Conservation (phyloP, 2,888 invertebrate species). For the Melieria omissa region DNA sequence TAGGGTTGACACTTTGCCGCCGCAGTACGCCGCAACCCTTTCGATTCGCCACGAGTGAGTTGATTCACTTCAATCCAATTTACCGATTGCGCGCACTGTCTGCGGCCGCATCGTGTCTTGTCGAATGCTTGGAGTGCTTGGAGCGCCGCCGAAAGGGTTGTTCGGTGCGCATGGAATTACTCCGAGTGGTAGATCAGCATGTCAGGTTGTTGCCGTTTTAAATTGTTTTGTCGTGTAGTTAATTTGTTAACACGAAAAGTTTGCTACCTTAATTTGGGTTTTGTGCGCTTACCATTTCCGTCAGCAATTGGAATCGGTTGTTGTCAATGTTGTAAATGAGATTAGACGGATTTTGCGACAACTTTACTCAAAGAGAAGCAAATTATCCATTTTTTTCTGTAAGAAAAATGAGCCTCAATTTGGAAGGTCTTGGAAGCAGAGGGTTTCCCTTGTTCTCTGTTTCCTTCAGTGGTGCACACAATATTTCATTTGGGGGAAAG, state of each 20-base stretch:
- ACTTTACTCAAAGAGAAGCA: no score
- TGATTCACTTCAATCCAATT: conserved; percentile 31
- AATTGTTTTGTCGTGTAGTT: conserved; percentile 51
- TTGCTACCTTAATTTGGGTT: conserved; percentile 23
- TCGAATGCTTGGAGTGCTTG: neutral
- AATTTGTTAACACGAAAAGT: conserved; percentile 58
- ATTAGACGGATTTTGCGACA: conserved; percentile 3
- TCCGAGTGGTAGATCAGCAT: conserved; percentile 14
- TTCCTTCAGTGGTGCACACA: no score
- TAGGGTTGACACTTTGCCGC: conserved; percentile 46
- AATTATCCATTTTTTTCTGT: no score
- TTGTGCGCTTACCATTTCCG: neutral
- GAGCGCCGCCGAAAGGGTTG: conserved; percentile 17
- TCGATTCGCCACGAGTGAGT: conserved; percentile 30
- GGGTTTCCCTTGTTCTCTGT: no score
- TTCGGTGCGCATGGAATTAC: neutral
- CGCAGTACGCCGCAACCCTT: neutral
- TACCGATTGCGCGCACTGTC: neutral
- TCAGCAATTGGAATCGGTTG: neutral
- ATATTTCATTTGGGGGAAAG: no score
- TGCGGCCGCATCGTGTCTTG: neutral
- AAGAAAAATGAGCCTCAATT: no score
- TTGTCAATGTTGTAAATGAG: conserved; percentile 16
- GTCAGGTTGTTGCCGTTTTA: conserved; percentile 37
- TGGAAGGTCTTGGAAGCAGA: no score